phyloP scores from a whole-genome alignment of 2,888 invertebrate genomes.

The Orthosia gothica region DNA sequence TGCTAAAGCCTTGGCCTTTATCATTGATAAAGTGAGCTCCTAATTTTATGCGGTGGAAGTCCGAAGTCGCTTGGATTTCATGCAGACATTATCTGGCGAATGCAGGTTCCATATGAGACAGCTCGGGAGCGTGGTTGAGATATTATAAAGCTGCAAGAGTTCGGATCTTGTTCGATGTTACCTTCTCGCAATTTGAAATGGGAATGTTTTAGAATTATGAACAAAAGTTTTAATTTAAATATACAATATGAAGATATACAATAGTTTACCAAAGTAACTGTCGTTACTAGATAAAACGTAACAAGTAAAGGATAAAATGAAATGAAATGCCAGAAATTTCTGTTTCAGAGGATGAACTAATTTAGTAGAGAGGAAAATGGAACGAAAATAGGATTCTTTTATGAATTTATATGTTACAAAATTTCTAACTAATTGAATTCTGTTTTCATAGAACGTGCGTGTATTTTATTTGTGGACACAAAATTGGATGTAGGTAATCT shows the following conservation, averaged over 20 bases:
- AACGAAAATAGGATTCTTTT: slow-evolving; percentile 19
- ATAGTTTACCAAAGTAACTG: not conserved
- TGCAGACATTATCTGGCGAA: slow-evolving; percentile 37
- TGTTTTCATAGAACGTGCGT: slow-evolving; percentile 14
- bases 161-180: slow-evolving; percentile 9
- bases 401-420: slow-evolving; percentile 16
- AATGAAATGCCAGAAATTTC: slow-evolving; percentile 11
- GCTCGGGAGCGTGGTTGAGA: slow-evolving; percentile 10
- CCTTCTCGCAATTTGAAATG: slow-evolving; percentile 1
- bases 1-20: slow-evolving; percentile 5
- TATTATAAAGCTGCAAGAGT: slow-evolving; percentile 4
- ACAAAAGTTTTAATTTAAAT: not conserved
- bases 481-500: not conserved
- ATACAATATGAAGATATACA: not conserved
- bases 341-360: slow-evolving; percentile 12
- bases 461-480: slow-evolving; percentile 4
- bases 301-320: not conserved
- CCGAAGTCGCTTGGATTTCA: slow-evolving; percentile 11
- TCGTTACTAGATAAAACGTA: not conserved
- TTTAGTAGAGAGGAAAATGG: slow-evolving; percentile 20
- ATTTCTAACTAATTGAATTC: slow-evolving; percentile 35
- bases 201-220: not conserved
- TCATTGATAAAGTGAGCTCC: slow-evolving; percentile 6
- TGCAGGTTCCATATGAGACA: slow-evolving; percentile 30
- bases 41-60: slow-evolving; percentile 27